phyloP scores from a whole-genome alignment of 2,888 invertebrate genomes.

The Hetaerina titia region DNA sequence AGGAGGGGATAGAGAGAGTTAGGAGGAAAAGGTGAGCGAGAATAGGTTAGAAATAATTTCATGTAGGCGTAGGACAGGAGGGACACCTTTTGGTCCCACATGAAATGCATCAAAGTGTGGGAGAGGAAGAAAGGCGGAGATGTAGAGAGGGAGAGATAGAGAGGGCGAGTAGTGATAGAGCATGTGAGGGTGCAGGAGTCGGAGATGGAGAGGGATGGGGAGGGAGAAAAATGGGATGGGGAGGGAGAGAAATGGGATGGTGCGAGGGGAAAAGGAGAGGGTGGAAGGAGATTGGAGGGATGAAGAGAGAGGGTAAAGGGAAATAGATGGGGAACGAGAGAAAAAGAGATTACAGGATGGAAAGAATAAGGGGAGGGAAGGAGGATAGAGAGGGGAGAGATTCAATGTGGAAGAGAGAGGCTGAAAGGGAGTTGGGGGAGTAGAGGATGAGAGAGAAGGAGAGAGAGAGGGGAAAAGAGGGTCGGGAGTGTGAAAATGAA shows the following conservation, averaged over 20 bases:
- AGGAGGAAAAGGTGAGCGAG: not conserved
- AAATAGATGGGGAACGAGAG: too few species aligned
- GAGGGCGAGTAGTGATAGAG: not conserved
- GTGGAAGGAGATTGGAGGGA: not conserved
- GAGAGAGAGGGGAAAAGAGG: too few species aligned
- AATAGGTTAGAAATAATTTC: not conserved
- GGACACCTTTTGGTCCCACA: not conserved
- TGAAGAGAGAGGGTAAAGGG: too few species aligned
- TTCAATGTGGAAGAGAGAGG: too few species aligned
- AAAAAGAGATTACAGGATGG: too few species aligned
- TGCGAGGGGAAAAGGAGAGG: not conserved
- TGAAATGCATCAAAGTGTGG: not conserved
- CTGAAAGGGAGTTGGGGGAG: too few species aligned
- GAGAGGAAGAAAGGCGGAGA: not conserved
- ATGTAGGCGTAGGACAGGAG: not conserved
- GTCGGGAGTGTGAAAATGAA: too few species aligned
- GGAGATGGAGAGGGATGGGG: not conserved
- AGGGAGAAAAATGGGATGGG: not conserved
- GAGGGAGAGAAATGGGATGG: not conserved
- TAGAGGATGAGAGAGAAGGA: too few species aligned
- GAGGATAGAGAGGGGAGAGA: not conserved
- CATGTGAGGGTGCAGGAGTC: not conserved
- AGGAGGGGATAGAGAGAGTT: not conserved
- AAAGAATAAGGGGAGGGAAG: not conserved
- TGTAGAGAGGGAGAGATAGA: not conserved